Percentiles rank a stretch among this genome's conserved stretches.
Evolutionary conservation across 2,797 vertebrate species (phyloP).

Genomic region (Sebastes diaconus): DNA sequence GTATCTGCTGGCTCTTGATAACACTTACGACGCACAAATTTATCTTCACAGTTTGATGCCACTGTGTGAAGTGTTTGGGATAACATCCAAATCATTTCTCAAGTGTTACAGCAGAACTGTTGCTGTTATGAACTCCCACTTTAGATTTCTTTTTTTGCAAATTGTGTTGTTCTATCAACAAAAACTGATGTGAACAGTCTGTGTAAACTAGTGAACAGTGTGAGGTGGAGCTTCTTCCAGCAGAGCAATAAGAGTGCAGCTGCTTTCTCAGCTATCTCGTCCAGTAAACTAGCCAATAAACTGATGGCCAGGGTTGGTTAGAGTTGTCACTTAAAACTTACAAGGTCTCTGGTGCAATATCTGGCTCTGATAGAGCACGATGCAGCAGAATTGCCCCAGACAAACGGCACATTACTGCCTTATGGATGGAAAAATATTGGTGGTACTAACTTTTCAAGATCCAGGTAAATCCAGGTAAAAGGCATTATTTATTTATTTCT

Average conservation of each 20-base stretch:
- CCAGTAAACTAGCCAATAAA: not conserved
- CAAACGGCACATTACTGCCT: not conserved
- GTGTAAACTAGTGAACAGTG: not conserved
- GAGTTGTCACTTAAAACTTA: not conserved
- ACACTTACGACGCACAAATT: not conserved
- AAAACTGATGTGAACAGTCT: not conserved
- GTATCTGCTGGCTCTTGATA: not conserved
- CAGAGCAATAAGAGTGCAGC: not conserved
- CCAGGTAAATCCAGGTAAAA: not conserved
- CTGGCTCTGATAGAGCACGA: not conserved
- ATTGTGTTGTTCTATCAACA: not conserved
- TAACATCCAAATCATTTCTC: not conserved
- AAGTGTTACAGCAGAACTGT: not conserved
- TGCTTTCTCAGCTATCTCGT: not conserved
- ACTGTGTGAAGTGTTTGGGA: constrained; percentile 7
- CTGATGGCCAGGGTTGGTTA: not conserved
- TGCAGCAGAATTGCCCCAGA: not conserved
- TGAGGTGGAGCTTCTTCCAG: not conserved
- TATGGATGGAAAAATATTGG: not conserved
- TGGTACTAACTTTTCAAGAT: not conserved
- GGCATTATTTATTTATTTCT: not conserved
- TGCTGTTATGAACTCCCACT: not conserved
- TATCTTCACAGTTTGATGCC: constrained; percentile 2
- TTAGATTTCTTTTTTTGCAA: not conserved
- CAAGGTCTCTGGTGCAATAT: constrained; percentile 1